Base-by-base conservation (phyloP, 2,797 vertebrate genomes). In the Tenualosa thibaudeaui region DNA sequence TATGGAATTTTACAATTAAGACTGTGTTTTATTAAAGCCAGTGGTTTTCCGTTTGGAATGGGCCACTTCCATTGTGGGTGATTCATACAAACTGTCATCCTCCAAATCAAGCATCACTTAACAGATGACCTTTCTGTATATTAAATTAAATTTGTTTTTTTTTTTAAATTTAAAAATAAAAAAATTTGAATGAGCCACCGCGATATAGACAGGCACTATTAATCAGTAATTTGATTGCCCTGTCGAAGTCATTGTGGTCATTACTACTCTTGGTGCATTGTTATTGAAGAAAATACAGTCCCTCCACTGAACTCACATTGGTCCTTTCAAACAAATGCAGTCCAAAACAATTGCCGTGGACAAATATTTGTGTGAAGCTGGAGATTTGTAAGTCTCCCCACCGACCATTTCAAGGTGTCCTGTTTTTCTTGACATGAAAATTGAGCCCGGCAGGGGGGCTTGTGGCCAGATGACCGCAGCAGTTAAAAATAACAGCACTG, bases 401-500 rank as follows among this genome's bases (percentile, higher is more conserved):
- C 86, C 78, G 90, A 88, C 89, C 90, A 90, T 91, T 92, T 94
- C 88, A 90, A 90, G 90, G 90, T 91, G 92, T 87, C 82, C 82
- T 82, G 84, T 86, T 81, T 91, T 90, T 89, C 87, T 89, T 65
- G 87, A 86, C 90, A 91, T 92, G 90, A 91, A 92, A 90, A 92
- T 90, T 91, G 85, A 93, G 92, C 90, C 89, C 88, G 89, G 90
- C 89, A 81, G 84, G 86, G 88, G 62, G 85, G 86, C 86, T 85
- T 86, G 84, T 89, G 90, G 91, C 89, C 89, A 40, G 90, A 90
- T 85, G 86, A 89, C 92, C 92, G 68, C 91, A 93, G 87, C 88
- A 87, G 89, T 91, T 93, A 91, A 92, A 91, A 95, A 94, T 92
- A 94, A 93, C 91, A 92, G 87, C 91, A 86, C 90, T 84, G 87